Base-by-base conservation (phyloP, 2,797 vertebrate genomes). In the Mycteria americana region DNA sequence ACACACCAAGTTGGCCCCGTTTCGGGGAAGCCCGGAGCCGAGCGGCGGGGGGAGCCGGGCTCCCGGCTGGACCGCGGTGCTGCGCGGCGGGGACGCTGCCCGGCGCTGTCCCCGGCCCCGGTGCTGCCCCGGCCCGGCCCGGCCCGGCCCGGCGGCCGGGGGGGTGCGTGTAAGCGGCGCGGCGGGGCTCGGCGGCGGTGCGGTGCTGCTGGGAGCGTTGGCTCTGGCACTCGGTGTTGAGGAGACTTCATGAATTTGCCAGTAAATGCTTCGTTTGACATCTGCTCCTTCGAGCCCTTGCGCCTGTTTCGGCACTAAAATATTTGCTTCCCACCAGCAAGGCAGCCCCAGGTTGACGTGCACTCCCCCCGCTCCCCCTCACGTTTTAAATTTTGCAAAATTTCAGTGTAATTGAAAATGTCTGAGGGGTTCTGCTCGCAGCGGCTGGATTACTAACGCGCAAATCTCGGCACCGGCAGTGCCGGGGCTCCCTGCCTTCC, bases 1-100 rank as follows among this genome's bases (percentile, higher is more conserved):
- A n/a, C n/a, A n/a, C 82, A 53, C 57, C 88, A 53, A 70, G 82
- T 80, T 89, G 95, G 65, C 60, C 25, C 62, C 75, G 70, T 51
- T 43, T 37, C 33, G 62, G 51, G 33, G 13, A 19, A 7, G 51
- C 73, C 22, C 33, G 23, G 68, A 37, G 54, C 48, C 3, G n/a
- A 53, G 70, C 17, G 25, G 37, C 19, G 17, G 7, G 41, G 54
- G 11, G 62, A 69, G 5, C 13, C 24, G n/a, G 57, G 17, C 2
- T 23, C 27, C 24, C 48, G 35, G 11, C 28, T 17, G 95, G 95
- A 85, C 60, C 92, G 95, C 88, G 60, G 67, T 4, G 85, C 68
- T 41, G 92, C 28, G 43, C 27, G 50, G 37, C 4, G 56, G 12
- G 45, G 72, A n/a, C 25, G 16, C 53, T 53, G 39, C 78, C 51